Conservation (phyloP, 2,888 invertebrate species). For the Synanthedon myopaeformis region DNA sequence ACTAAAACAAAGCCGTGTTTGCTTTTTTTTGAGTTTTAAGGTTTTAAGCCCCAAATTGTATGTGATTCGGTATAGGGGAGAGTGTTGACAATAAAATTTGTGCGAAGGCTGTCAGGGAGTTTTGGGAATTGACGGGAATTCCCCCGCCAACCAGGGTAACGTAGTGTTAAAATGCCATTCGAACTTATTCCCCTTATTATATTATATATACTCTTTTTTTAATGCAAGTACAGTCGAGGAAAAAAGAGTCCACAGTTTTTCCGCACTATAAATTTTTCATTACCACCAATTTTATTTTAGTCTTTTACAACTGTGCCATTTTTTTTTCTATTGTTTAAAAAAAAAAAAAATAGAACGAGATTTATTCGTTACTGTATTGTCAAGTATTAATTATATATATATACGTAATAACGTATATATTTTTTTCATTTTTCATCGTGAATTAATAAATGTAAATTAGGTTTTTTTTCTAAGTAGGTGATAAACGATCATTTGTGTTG, state of each 20-base stretch:
- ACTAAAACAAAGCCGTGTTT: no score
- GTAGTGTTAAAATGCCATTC: conserved; percentile 45
- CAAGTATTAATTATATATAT: background rate
- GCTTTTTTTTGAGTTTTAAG: no score
- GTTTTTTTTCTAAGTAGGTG: conserved; percentile 1
- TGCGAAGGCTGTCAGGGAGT: conserved; percentile 56
- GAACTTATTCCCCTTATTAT: conserved; percentile 1
- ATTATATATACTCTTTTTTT: background rate
- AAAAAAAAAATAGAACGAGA: background rate
- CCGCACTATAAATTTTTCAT: background rate
- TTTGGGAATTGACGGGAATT: conserved; percentile 40
- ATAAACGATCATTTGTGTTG: conserved; percentile 20
- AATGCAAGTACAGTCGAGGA: background rate
- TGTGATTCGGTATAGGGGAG: background rate
- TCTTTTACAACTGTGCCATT: background rate
- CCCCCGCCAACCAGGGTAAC: conserved; percentile 61
- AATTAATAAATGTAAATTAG: background rate
- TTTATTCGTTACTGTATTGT: background rate
- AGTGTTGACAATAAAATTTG: conserved; percentile 15
- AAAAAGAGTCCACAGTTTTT: background rate
- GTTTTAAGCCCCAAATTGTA: no score
- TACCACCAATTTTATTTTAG: background rate
- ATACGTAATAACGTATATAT: no score
- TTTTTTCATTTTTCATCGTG: background rate
- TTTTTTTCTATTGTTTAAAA: background rate